These are phyloP conservation scores for Microtus montanus DNA, from an alignment of 2,113 vertebrate species.

Conservation along the genomic window DNA sequence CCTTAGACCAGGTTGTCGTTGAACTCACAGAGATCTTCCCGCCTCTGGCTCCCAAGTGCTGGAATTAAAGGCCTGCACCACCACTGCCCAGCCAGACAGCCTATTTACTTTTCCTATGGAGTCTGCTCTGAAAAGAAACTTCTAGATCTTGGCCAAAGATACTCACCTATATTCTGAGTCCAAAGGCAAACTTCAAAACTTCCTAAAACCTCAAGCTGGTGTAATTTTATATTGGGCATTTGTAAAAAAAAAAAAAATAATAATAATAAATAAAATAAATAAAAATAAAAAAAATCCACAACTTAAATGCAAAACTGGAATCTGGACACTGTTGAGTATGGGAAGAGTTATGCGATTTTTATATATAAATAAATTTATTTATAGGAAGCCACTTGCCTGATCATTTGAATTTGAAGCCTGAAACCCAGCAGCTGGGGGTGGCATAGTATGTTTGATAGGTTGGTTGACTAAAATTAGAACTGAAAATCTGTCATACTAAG, in stretches of 20 bases:
- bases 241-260: background rate
- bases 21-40: too few species aligned
- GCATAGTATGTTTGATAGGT: background rate
- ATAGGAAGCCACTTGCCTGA: background rate
- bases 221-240: background rate
- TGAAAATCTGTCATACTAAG: background rate
- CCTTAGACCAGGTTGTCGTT: too few species aligned
- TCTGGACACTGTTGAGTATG: background rate
- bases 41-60: too few species aligned
- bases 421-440: background rate
- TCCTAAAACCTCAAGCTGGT: background rate
- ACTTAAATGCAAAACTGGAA: background rate
- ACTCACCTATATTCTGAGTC: background rate
- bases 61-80: too few species aligned
- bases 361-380: background rate
- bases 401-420: background rate
- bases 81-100: too few species aligned
- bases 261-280: too few species aligned
- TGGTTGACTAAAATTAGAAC: background rate
- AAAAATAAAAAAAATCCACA: too few species aligned
- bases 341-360: background rate
- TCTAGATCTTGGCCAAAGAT: background rate
- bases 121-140: background rate
- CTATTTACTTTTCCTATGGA: background rate
- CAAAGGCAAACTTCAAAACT: background rate